phyloP scores from a whole-genome alignment of 2,797 vertebrate species.

The Chelmon rostratus region DNA sequence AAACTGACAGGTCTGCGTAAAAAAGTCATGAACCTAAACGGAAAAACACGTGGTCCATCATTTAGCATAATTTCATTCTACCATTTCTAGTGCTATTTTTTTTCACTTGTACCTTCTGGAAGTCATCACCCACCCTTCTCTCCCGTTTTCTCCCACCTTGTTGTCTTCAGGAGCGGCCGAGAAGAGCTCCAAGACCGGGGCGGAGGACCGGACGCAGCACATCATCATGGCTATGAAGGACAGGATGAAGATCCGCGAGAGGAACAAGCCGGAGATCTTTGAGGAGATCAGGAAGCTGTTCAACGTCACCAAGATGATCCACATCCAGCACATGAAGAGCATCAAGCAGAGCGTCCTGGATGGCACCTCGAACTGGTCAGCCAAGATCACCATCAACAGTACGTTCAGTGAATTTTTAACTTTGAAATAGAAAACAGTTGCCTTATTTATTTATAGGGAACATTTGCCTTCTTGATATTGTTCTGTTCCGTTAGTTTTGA shows the following conservation, averaged over 20 bases:
- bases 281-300: constrained; percentile 94
- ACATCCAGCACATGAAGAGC: constrained; percentile 95
- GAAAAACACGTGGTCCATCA: not conserved
- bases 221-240: constrained; percentile 99
- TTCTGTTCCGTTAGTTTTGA: not conserved
- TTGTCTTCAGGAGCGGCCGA: constrained; percentile 91
- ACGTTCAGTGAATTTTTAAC: not conserved
- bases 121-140: not conserved
- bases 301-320: constrained; percentile 86
- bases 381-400: constrained; percentile 96
- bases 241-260: constrained; percentile 98
- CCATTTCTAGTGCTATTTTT: not conserved
- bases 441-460: not conserved
- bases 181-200: constrained; percentile 96
- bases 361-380: constrained; percentile 98
- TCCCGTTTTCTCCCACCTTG: not conserved
- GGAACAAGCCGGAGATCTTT: constrained; percentile 98
- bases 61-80: not conserved
- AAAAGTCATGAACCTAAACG: not conserved
- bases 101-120: not conserved
- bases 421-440: not conserved
- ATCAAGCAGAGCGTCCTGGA: constrained; percentile 96
- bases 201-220: constrained; percentile 95
- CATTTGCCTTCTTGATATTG: not conserved
- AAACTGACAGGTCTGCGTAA: not conserved